phyloP scores from a whole-genome alignment of 1,140 invertebrate genomes.

The Tyrophagus putrescentiae region DNA sequence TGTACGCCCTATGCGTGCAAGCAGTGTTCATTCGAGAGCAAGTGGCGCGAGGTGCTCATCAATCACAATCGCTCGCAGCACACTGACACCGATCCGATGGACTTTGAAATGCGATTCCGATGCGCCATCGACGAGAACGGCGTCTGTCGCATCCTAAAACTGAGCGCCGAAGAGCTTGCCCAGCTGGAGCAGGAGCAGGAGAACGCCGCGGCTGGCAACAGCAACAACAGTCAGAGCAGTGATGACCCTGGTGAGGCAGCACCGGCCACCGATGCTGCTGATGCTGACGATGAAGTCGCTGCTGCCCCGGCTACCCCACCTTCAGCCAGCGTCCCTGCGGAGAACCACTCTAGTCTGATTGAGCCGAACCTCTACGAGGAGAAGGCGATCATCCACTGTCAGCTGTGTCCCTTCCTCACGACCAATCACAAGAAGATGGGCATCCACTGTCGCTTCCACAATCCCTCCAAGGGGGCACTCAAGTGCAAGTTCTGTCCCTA shows the following conservation, averaged over 20 bases:
- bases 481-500: slow-evolving; percentile 61
- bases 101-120: slow-evolving; percentile 25
- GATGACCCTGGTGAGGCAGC: neutral
- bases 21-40: slow-evolving; percentile 55
- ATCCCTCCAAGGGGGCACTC: slow-evolving; percentile 48
- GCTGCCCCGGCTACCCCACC: neutral
- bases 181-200: slow-evolving; percentile 13
- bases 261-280: no score
- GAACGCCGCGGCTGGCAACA: neutral
- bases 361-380: slow-evolving; percentile 9
- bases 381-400: slow-evolving; percentile 38
- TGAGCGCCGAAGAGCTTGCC: neutral
- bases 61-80: slow-evolving; percentile 23
- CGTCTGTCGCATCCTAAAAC: slow-evolving; percentile 17
- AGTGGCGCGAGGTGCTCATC: slow-evolving; percentile 60
- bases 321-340: neutral
- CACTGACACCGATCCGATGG: slow-evolving; percentile 20
- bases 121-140: slow-evolving; percentile 18
- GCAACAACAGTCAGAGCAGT: neutral
- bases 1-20: slow-evolving; percentile 47
- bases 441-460: slow-evolving; percentile 54
- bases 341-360: slow-evolving; percentile 4
- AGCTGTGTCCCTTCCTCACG: slow-evolving; percentile 56
- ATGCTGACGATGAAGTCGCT: neutral
- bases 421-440: slow-evolving; percentile 47